These are phyloP conservation scores for Scatophagus argus DNA, from an alignment of 2,113 vertebrate genomes.

Conservation along the genomic window DNA sequence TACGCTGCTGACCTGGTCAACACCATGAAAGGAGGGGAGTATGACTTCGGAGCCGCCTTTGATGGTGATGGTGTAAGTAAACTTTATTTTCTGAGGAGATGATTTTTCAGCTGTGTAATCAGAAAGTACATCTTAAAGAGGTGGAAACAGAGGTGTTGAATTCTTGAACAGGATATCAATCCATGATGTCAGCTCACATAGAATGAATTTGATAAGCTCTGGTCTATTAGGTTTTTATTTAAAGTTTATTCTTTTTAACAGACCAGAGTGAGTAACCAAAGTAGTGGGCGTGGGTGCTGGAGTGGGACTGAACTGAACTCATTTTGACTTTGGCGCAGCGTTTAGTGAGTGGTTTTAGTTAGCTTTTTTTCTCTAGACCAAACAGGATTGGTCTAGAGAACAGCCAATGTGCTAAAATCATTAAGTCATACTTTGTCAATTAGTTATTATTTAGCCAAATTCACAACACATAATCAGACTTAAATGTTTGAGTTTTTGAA, in stretches of 20 bases:
- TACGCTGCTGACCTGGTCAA: conserved; percentile 96
- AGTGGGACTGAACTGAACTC: conserved; percentile 1
- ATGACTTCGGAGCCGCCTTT: conserved; percentile 97
- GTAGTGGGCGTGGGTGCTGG: neutral
- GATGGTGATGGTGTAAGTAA: conserved; percentile 95
- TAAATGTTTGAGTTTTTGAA: neutral
- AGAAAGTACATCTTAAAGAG: neutral
- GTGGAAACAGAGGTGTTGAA: conserved; percentile 3
- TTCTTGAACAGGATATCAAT: conserved; percentile 8
- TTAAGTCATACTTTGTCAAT: neutral
- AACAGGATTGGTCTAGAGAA: neutral
- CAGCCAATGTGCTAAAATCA: neutral
- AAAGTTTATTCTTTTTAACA: conserved; percentile 4
- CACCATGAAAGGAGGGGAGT: conserved; percentile 95
- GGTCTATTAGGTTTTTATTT: conserved; percentile 15
- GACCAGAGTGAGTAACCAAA: neutral
- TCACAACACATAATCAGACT: neutral
- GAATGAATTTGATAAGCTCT: conserved; percentile 18
- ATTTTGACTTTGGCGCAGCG: conserved; percentile 6
- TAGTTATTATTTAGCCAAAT: neutral
- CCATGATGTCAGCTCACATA: conserved; percentile 29
- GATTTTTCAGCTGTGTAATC: neutral
- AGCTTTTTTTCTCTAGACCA: neutral
- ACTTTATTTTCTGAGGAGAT: neutral
- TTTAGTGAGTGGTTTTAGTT: conserved; percentile 23